These are phyloP conservation scores for Drosophila anceps DNA, from an alignment of 2,888 invertebrate species.

Conservation along the genomic window DNA sequence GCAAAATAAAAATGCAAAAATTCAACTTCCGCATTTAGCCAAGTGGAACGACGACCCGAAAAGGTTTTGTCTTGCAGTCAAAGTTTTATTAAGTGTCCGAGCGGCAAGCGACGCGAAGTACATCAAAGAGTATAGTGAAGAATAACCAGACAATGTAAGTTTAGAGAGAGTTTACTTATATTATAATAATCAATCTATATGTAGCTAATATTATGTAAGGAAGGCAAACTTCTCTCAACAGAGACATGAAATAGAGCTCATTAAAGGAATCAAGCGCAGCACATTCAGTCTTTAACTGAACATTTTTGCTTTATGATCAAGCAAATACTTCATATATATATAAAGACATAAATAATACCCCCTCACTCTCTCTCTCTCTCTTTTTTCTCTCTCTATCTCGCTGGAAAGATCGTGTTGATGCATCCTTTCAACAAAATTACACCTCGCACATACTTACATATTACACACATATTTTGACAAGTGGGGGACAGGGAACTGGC, in stretches of 20 bases:
- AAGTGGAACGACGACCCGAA: constrained; percentile 76
- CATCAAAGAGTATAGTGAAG: neutral
- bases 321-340: constrained; percentile 1
- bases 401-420: constrained; percentile 39
- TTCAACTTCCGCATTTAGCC: constrained; percentile 78
- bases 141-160: neutral
- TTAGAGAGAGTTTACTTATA: neutral
- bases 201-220: neutral
- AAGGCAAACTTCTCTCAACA: neutral
- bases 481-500: constrained; percentile 51
- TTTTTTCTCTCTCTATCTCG: neutral
- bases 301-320: constrained; percentile 3
- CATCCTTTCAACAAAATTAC: constrained; percentile 53
- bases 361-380: neutral
- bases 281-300: neutral
- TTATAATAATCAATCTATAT: neutral
- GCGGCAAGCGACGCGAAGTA: neutral
- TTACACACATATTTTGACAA: constrained; percentile 66
- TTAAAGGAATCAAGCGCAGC: constrained; percentile 4
- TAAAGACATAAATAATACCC: constrained; percentile 21
- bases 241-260: neutral
- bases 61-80: constrained; percentile 35
- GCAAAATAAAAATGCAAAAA: constrained; percentile 40
- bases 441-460: constrained; percentile 46
- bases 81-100: constrained; percentile 27